A percentile compares a stretch with the other conserved stretches of the same genome.
phyloP scores from a whole-genome alignment of 2,797 vertebrate species.

The Gymnoscopelus braueri region DNA sequence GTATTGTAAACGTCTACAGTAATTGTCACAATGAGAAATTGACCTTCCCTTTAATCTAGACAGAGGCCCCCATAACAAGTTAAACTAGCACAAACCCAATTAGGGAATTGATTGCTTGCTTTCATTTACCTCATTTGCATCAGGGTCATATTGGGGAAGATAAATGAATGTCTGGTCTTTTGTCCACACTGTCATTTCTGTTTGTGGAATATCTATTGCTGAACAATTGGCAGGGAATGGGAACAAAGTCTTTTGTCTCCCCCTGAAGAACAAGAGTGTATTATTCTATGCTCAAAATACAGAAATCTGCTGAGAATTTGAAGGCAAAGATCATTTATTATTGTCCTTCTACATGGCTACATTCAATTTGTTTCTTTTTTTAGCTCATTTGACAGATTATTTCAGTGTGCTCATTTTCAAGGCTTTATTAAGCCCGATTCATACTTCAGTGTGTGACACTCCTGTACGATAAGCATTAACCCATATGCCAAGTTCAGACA shows the following conservation, averaged over 20 bases:
- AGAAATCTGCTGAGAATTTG: conserved; percentile 15
- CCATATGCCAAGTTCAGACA: no score
- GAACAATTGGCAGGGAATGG: conserved; percentile 34
- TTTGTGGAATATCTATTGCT: conserved; percentile 34
- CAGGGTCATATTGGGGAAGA: conserved; percentile 67
- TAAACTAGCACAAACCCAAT: conserved; percentile 74
- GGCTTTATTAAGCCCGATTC: no score
- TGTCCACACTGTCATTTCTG: conserved; percentile 57
- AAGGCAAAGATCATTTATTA: not conserved
- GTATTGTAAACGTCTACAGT: conserved; percentile 67
- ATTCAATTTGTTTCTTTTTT: not conserved
- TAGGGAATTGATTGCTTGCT: conserved; percentile 76
- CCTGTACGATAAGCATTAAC: no score
- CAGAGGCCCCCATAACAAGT: conserved; percentile 66
- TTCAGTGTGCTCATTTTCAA: no score
- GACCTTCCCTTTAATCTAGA: conserved; percentile 71
- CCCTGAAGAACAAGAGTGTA: conserved; percentile 15
- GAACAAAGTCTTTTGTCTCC: conserved; percentile 44
- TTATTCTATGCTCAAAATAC: conserved; percentile 11
- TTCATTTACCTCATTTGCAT: conserved; percentile 76
- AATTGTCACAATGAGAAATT: conserved; percentile 77
- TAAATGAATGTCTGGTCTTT: conserved; percentile 67
- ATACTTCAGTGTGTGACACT: no score
- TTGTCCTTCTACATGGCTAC: not conserved
- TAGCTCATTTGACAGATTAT: no score